Percentiles rank a stretch among this genome's conserved stretches.
phyloP scores from a whole-genome alignment of 2,113 vertebrate species.

The Tichodroma muraria region DNA sequence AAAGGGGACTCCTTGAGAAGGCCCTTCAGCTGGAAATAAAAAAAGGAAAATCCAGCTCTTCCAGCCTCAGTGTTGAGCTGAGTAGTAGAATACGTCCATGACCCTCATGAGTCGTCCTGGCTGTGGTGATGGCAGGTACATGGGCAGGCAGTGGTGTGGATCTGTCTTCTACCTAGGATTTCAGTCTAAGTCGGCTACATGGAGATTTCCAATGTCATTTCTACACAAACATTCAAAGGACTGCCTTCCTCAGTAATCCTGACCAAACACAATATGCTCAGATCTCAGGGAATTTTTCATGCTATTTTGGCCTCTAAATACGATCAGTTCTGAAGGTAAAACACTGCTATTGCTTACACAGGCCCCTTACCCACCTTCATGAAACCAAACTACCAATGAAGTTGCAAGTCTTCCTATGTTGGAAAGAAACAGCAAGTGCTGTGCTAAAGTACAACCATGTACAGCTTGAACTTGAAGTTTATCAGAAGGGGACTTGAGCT shows the following conservation, averaged over 20 bases:
- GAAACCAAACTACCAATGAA: neutral
- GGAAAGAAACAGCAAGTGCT: neutral
- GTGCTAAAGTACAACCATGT: neutral
- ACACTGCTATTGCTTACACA: neutral
- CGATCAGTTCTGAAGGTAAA: neutral
- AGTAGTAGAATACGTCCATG: neutral
- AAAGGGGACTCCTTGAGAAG: neutral
- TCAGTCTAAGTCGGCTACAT: neutral
- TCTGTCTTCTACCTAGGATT: neutral
- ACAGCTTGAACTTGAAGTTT: neutral
- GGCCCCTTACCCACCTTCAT: neutral
- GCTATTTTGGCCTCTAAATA: neutral
- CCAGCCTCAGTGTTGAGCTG: neutral
- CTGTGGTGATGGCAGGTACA: neutral
- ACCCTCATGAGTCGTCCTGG: neutral
- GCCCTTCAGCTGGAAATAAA: neutral
- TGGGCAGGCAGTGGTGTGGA: neutral
- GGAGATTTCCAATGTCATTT: neutral
- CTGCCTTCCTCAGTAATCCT: neutral
- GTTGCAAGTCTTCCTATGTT: neutral
- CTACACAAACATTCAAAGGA: neutral
- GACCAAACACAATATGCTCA: neutral
- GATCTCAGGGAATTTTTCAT: neutral
- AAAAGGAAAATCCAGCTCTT: neutral
- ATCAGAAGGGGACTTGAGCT: neutral